A percentile compares a stretch with the other conserved stretches of the same genome.
Evolutionary conservation across 1,140 invertebrate genomes (phyloP).

Genomic region (Varroa destructor): DNA sequence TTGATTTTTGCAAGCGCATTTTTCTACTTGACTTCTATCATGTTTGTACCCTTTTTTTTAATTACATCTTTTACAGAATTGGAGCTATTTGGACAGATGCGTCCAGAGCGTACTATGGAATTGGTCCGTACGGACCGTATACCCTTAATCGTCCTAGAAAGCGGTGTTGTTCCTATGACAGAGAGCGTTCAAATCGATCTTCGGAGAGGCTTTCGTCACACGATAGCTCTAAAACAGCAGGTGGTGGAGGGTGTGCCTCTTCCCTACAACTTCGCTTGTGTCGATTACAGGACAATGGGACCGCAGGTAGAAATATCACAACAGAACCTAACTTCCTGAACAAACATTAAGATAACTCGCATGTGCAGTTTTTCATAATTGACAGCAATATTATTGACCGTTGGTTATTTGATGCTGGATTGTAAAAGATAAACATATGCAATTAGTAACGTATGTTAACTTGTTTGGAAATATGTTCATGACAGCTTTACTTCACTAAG

Average conservation of each 20-base stretch:
- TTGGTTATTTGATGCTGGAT: too few species aligned
- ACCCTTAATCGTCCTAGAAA: not conserved
- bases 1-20: too few species aligned
- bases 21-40: too few species aligned
- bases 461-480: not conserved
- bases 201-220: slow-evolving; percentile 2
- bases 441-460: not conserved
- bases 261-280: not conserved
- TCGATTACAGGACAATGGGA: slow-evolving; percentile 2
- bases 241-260: not conserved
- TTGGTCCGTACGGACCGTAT: slow-evolving; percentile 4
- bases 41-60: too few species aligned
- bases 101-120: not conserved
- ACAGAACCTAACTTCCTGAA: too few species aligned
- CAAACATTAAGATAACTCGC: too few species aligned
- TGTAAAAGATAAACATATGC: too few species aligned
- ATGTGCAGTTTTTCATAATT: too few species aligned
- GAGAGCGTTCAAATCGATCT: slow-evolving; percentile 15
- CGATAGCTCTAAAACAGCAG: slow-evolving; percentile 2
- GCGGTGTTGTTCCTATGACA: slow-evolving; percentile 14
- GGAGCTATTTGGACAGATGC: not conserved
- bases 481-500: not conserved
- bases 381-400: too few species aligned
- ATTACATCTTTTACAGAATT: not conserved
- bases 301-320: too few species aligned